phyloP scores from a whole-genome alignment of 2,797 vertebrate species.

The Sebastes vulpes region DNA sequence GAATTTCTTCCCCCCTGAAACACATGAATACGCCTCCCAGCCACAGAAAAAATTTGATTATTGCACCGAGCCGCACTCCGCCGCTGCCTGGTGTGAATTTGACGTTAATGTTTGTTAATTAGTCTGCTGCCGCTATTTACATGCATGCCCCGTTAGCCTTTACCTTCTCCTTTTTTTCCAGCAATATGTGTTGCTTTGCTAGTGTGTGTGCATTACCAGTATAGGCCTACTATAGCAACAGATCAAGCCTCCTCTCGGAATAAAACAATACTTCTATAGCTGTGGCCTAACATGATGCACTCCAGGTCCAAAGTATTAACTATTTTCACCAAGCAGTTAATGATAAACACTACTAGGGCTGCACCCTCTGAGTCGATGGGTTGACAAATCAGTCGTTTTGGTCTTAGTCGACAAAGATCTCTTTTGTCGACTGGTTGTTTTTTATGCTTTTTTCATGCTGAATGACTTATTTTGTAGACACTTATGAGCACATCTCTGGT shows the following conservation, averaged over 20 bases:
- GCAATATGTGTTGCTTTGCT: neutral
- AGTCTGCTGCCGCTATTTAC: neutral
- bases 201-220: neutral
- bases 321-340: conserved; percentile 29
- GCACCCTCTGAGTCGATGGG: too few relatives aligned
- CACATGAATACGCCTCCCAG: fast-evolving
- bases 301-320: conserved; percentile 14
- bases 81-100: too few relatives aligned
- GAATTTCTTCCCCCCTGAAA: too few relatives aligned
- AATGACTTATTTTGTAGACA: too few relatives aligned
- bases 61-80: fast-evolving
- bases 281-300: conserved; percentile 2
- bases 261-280: conserved; percentile 7
- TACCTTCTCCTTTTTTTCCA: neutral
- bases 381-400: too few relatives aligned
- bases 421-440: too few relatives aligned
- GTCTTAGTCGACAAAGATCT: too few relatives aligned
- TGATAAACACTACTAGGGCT: conserved; percentile 23
- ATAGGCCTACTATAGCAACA: neutral
- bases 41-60: fast-evolving
- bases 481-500: too few relatives aligned
- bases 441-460: too few relatives aligned
- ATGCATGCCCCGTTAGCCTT: neutral
- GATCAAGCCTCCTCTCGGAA: neutral
- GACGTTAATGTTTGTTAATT: neutral